Evolutionary conservation across 1,140 invertebrate species (phyloP), one percentile per base, ranked within the genome.

Genomic region (Drosophila busckii): DNA sequence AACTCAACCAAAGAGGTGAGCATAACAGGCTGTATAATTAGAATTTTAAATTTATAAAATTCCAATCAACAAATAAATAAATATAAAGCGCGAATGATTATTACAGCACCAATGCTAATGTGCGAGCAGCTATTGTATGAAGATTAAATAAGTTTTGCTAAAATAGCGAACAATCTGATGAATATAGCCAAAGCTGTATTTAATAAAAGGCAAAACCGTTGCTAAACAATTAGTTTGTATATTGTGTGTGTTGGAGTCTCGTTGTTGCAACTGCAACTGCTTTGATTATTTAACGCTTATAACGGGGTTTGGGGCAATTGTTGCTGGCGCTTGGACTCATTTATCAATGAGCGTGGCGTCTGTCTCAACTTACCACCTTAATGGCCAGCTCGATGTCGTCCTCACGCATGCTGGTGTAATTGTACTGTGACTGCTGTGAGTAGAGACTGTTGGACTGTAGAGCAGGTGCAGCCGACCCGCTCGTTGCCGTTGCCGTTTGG

Each of bases 301-400:
- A 34, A 16, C 25, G 25, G 13, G 42, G 48, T 13, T 23, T 8
- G 15, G 2, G 9, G 4, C 7, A 17, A 6, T 7, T 8, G 20
- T 20, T 40, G 37, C 22, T 40, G 22, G 3, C n/a, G 8, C 15
- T 28, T 44, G 16, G 28, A 50, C 19, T 6, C 32, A 75, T 55
- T 26, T 34, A 55, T 50, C 40, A 48, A 26, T 15, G 41, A 62
- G 69, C 29, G 17, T 25, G 48, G 9, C 17, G 28, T 15, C 12
- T 23, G 19, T 12, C 2, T 34, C 31, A 19, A 82, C 75, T 82
- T 83, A 82, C 84, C 76, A 93, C 92, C 92, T 96, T 96, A 86
- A 96, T 93, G 89, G 95, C 95, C 89, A 95, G 93, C 91, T 96
- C 95, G 88, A 96, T 91, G 88, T 96, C 95, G 90, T 96, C 95